Evolutionary conservation across 2,797 vertebrate genomes (phyloP).

Genomic region (Fundulus diaphanus): DNA sequence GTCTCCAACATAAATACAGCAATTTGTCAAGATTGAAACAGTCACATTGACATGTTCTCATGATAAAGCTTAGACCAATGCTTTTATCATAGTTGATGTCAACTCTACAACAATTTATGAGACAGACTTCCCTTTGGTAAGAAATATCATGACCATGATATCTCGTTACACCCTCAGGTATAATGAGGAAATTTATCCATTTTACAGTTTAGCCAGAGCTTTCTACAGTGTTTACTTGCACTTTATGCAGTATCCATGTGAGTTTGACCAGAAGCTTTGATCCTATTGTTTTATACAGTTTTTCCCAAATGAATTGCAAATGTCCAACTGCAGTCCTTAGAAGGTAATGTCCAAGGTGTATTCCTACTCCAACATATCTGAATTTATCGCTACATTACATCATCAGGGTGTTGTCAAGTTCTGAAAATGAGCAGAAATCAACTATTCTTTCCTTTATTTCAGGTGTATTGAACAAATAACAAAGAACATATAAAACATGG

Average conservation of each 20-base stretch:
- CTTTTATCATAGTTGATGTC: neutral
- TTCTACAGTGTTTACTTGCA: no score
- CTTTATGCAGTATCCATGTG: neutral
- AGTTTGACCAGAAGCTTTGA: neutral
- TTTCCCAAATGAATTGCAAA: neutral
- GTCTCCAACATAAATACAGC: neutral
- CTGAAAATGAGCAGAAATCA: neutral
- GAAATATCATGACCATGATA: neutral
- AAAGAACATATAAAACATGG: neutral
- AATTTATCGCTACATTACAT: neutral
- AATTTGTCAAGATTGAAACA: neutral
- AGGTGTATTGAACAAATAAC: neutral
- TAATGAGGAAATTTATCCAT: neutral
- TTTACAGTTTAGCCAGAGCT: neutral
- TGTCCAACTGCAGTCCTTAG: neutral
- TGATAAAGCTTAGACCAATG: neutral
- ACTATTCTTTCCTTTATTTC: neutral
- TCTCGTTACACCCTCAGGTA: neutral
- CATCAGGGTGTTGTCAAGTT: neutral
- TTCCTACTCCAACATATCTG: neutral
- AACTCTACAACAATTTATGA: neutral
- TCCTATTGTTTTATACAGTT: neutral
- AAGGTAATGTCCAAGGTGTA: neutral
- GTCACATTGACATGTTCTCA: neutral
- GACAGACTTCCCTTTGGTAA: neutral